Conservation (phyloP, 37 sponge, comb jelly and placozoan species). For the Cladorhizidae sp. region DNA sequence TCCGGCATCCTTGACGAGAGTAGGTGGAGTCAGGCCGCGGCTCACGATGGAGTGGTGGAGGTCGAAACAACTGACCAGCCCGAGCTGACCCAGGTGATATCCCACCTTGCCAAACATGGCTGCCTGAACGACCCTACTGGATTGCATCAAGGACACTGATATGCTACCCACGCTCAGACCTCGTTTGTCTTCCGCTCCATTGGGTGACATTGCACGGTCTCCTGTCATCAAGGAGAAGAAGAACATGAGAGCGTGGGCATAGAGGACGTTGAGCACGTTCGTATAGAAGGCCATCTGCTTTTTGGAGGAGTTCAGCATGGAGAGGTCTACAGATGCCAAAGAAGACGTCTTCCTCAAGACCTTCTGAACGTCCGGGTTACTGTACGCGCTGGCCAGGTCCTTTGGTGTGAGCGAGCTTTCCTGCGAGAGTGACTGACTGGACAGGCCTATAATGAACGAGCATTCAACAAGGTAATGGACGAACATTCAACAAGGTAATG, state of each 20-base stretch:
- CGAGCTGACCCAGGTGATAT: constrained; percentile 78
- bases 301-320: constrained; percentile 23
- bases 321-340: constrained; percentile 53
- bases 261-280: constrained; percentile 77
- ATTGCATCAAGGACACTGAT: constrained; percentile 13
- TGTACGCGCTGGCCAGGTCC: constrained; percentile 19
- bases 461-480: no score
- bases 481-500: no score
- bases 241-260: constrained; percentile 61
- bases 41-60: constrained; percentile 66
- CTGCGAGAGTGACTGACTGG: not conserved
- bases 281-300: constrained; percentile 66
- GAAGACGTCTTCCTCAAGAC: constrained; percentile 26
- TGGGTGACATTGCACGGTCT: not conserved
- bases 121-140: constrained; percentile 18
- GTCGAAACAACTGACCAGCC: constrained; percentile 71
- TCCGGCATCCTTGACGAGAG: not conserved
- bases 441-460: not conserved
- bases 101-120: constrained; percentile 44
- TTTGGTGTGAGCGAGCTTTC: constrained; percentile 24
- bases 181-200: not conserved
- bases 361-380: constrained; percentile 37
- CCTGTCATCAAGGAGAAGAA: not conserved
- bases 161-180: constrained; percentile 20
- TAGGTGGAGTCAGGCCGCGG: constrained; percentile 24